These are phyloP conservation scores for Lepidothrix coronata DNA, from an alignment of 2,113 vertebrate genomes.

Conservation along the genomic window DNA sequence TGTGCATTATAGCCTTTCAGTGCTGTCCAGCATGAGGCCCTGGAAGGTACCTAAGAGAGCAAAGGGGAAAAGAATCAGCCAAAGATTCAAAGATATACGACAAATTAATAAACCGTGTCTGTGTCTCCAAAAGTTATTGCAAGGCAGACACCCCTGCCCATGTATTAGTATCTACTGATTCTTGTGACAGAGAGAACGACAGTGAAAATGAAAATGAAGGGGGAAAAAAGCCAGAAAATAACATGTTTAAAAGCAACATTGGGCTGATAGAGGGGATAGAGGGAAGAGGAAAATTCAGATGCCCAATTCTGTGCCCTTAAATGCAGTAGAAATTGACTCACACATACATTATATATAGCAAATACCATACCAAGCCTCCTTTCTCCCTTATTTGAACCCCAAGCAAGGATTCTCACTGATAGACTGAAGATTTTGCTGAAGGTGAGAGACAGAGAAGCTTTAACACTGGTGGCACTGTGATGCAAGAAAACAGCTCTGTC, in stretches of 20 bases:
- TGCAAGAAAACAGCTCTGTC: background rate
- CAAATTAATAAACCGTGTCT: background rate
- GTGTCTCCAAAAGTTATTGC: background rate
- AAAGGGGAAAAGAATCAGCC: background rate
- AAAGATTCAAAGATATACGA: background rate
- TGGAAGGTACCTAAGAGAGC: background rate
- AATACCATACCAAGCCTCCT: background rate
- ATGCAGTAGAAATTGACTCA: background rate
- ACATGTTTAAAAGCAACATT: background rate
- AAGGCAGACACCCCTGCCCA: background rate
- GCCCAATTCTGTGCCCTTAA: background rate
- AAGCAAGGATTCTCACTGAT: background rate
- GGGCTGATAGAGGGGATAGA: background rate
- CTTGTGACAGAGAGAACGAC: background rate
- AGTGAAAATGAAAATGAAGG: background rate
- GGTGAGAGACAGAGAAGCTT: background rate
- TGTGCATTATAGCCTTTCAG: background rate
- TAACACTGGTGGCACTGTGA: accelerated
- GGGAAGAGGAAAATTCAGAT: background rate
- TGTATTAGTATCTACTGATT: background rate
- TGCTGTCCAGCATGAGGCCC: background rate
- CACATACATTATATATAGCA: background rate
- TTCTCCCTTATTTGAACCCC: background rate
- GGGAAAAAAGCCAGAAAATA: background rate
- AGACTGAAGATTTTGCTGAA: background rate